Conservation (phyloP, 1,140 invertebrate species). For the Wiebesia pumilae region DNA sequence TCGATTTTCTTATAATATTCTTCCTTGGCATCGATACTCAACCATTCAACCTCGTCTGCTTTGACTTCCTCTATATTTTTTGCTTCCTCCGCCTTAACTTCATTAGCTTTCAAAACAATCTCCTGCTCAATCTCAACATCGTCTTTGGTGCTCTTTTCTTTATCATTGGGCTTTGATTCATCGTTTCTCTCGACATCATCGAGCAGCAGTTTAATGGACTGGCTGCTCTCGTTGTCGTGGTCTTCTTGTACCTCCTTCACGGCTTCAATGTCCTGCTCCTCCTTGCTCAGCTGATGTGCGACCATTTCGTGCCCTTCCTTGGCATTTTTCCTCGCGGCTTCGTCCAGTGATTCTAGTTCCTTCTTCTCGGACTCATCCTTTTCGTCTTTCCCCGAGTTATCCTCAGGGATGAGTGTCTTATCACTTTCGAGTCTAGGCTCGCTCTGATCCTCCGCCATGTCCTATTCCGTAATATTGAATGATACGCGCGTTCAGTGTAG, state of each 20-base stretch:
- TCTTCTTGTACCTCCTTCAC: constrained; percentile 15
- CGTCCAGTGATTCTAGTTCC: not conserved
- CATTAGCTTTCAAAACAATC: not conserved
- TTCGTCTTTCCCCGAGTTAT: not conserved
- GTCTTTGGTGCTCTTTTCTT: constrained; percentile 1
- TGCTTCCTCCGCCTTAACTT: not conserved
- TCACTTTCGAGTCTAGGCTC: not conserved
- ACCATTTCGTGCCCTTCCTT: not conserved
- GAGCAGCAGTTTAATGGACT: constrained; percentile 5
- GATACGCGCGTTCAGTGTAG: not conserved
- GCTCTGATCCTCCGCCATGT: constrained; percentile 27
- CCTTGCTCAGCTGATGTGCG: not conserved
- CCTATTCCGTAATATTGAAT: not conserved
- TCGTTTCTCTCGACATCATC: constrained; percentile 46
- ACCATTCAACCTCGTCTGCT: not conserved
- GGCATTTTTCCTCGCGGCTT: not conserved
- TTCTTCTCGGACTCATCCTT: not conserved
- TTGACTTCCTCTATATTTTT: not conserved
- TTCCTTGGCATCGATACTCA: not conserved
- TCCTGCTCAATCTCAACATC: constrained; percentile 1
- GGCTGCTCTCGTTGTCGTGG: constrained; percentile 27
- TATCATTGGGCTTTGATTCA: constrained; percentile 8
- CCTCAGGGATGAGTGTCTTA: not conserved
- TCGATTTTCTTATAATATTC: not conserved
- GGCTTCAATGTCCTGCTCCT: not conserved